Evolutionary conservation across 2,888 invertebrate species (phyloP).

Genomic region (Tetheella fluctuosa): DNA sequence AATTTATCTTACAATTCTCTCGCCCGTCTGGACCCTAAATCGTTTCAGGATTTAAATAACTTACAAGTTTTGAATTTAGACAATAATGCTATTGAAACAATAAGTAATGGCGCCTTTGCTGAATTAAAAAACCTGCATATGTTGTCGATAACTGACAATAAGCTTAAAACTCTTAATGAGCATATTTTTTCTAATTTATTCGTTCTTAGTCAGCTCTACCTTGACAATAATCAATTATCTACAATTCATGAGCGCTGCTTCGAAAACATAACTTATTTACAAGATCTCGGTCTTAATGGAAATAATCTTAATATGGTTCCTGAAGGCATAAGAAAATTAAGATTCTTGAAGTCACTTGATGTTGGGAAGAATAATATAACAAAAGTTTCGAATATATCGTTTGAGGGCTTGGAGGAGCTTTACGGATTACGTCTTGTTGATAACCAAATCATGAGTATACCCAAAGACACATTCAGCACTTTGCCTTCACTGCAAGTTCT

Average conservation of each 20-base stretch:
- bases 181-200: constrained; percentile 89
- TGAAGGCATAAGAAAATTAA: constrained; percentile 86
- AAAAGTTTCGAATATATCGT: constrained; percentile 88
- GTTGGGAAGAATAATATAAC: constrained; percentile 92
- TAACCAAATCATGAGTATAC: constrained; percentile 89
- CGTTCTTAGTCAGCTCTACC: constrained; percentile 88
- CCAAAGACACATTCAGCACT: constrained; percentile 89
- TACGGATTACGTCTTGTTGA: constrained; percentile 91
- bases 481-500: constrained; percentile 89
- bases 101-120: constrained; percentile 89
- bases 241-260: constrained; percentile 88
- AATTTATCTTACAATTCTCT: constrained; percentile 90
- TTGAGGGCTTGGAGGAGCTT: constrained; percentile 89
- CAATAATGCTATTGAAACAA: constrained; percentile 87
- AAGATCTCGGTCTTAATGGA: constrained; percentile 90
- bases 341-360: constrained; percentile 89
- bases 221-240: constrained; percentile 89
- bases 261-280: constrained; percentile 90
- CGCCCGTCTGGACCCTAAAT: constrained; percentile 87
- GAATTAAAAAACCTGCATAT: constrained; percentile 90
- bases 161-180: constrained; percentile 86
- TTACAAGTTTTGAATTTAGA: constrained; percentile 90
- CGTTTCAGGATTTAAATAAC: constrained; percentile 89
- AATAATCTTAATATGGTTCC: constrained; percentile 88
- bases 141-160: constrained; percentile 89